Evolutionary conservation across 2,888 invertebrate species (phyloP).

Genomic region (Labia minor): DNA sequence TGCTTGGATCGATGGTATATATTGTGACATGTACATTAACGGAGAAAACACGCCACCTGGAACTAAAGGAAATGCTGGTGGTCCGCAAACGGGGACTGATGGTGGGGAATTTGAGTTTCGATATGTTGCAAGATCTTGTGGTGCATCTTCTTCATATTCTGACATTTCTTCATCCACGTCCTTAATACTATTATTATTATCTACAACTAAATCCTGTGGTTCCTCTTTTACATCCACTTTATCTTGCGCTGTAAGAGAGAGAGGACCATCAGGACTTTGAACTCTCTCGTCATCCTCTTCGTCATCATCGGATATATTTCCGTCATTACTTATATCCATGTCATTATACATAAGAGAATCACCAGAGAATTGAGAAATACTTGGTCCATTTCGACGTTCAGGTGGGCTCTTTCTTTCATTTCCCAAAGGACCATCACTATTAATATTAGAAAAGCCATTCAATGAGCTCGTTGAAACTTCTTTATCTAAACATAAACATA

Average conservation of each 20-base stretch:
- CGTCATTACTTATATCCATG: conserved; percentile 23
- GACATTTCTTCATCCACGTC: too few species aligned
- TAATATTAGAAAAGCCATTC: conserved; percentile 53
- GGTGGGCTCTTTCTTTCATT: conserved; percentile 19
- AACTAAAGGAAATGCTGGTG: conserved; percentile 58
- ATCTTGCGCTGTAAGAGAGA: too few species aligned
- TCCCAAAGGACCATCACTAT: conserved; percentile 52
- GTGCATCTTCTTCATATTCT: too few species aligned
- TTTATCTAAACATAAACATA: too few species aligned
- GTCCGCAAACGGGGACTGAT: too few species aligned
- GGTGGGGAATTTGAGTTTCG: too few species aligned
- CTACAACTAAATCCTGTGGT: too few species aligned
- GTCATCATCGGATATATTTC: conserved; percentile 39
- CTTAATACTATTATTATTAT: too few species aligned
- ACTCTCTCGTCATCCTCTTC: too few species aligned
- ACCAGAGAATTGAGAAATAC: conserved; percentile 16
- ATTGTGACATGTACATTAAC: conserved; percentile 87
- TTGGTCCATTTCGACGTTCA: conserved; percentile 14
- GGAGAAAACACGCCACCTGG: conserved; percentile 82
- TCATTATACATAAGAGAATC: conserved; percentile 3
- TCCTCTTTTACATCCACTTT: too few species aligned
- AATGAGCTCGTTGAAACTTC: conserved; percentile 47
- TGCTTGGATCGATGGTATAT: conserved; percentile 49
- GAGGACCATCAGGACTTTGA: too few species aligned
- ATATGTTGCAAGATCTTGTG: too few species aligned